Evolutionary conservation across 92 coral and sea anemone species (phyloP).

Genomic region (Nematostella vectensis): DNA sequence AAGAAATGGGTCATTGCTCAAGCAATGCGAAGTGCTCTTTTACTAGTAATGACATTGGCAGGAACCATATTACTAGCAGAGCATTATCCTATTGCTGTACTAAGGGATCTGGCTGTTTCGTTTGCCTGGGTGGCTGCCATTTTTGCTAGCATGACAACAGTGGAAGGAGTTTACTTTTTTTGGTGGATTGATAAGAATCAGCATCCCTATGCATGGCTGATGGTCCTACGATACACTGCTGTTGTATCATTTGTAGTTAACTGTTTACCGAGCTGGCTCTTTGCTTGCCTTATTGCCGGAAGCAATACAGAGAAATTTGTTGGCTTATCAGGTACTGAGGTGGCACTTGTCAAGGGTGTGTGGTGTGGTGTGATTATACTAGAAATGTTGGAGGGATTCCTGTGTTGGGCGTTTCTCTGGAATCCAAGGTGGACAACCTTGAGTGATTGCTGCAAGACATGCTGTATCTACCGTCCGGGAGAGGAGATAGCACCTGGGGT

Average conservation of each 20-base stretch:
- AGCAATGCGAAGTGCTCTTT: background rate
- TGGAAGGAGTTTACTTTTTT: conserved; percentile 2
- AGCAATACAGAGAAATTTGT: background rate
- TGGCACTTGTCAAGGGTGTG: background rate
- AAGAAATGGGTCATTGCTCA: conserved; percentile 13
- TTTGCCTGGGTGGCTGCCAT: conserved; percentile 13
- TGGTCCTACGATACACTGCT: conserved; percentile 4
- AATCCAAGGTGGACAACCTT: background rate
- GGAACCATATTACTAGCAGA: conserved; percentile 9
- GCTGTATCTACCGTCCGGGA: conserved; percentile 26
- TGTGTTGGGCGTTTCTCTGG: conserved; percentile 2
- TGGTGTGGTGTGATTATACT: background rate
- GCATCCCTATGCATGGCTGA: conserved; percentile 7
- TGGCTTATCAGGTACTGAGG: background rate
- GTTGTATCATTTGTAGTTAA: background rate
- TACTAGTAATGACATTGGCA: conserved; percentile 12
- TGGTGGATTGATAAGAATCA: background rate
- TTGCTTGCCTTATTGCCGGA: background rate
- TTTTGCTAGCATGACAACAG: background rate
- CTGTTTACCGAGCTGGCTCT: background rate
- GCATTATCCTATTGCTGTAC: background rate
- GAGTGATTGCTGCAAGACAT: conserved; percentile 6
- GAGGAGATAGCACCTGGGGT: conserved; percentile 14
- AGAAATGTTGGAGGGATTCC: background rate
- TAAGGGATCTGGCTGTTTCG: conserved; percentile 1